These are phyloP conservation scores for Latrodectus geometricus DNA, from an alignment of 1,140 invertebrate species.

Conservation along the genomic window DNA sequence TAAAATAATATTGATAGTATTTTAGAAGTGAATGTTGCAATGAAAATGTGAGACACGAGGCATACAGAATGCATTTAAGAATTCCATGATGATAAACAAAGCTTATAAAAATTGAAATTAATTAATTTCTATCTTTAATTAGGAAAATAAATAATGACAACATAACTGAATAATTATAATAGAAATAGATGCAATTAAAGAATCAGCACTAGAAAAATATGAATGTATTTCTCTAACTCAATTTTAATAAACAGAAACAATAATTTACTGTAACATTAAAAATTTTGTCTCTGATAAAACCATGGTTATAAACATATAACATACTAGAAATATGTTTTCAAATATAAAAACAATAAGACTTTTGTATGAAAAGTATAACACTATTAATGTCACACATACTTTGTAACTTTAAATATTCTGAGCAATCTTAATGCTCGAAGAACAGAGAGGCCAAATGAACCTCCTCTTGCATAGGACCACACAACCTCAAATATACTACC, in stretches of 20 bases:
- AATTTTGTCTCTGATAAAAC: too few species aligned
- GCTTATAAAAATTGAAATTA: too few species aligned
- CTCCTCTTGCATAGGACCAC: conserved; percentile 95
- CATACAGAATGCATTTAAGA: too few species aligned
- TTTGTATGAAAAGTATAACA: not conserved
- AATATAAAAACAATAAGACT: not conserved
- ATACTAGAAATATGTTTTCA: not conserved
- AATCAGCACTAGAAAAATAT: not conserved
- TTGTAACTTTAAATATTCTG: conserved; percentile 97
- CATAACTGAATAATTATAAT: too few species aligned
- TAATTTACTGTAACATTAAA: not conserved
- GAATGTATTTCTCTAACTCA: not conserved
- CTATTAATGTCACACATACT: conserved; percentile 70
- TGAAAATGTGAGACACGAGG: too few species aligned
- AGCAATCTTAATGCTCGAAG: conserved; percentile 96
- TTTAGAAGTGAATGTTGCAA: too few species aligned
- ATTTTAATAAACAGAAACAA: too few species aligned
- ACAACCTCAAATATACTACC: conserved; percentile 99
- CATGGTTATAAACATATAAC: not conserved
- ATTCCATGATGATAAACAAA: too few species aligned
- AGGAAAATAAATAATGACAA: too few species aligned
- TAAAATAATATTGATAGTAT: too few species aligned
- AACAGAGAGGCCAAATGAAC: conserved; percentile 99
- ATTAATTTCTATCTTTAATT: too few species aligned
- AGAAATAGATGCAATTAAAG: too few species aligned